Evolutionary conservation across 2,797 vertebrate species (phyloP).

Genomic region (Gastrophryne carolinensis): DNA sequence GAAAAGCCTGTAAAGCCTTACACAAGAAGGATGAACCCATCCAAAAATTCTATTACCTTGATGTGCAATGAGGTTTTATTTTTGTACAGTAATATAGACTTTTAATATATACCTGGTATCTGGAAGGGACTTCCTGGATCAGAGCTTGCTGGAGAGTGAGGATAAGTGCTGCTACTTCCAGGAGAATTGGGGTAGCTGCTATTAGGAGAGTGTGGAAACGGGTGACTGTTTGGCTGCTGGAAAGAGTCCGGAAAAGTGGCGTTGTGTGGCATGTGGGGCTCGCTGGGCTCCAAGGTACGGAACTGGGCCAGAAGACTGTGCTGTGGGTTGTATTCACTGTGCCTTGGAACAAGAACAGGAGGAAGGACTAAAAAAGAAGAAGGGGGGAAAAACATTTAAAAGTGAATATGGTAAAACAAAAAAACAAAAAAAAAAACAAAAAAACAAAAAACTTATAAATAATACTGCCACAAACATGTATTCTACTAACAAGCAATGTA

Average conservation of each 20-base stretch:
- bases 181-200: conserved; percentile 95
- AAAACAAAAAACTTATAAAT: neutral
- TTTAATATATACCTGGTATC: conserved; percentile 84
- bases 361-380: conserved; percentile 80
- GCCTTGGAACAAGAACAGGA: conserved; percentile 94
- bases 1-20: no score
- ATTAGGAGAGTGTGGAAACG: conserved; percentile 86
- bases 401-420: neutral
- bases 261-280: conserved; percentile 96
- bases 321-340: conserved; percentile 98
- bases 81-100: neutral
- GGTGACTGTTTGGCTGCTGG: conserved; percentile 81
- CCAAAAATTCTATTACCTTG: no score
- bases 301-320: conserved; percentile 96
- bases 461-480: no score
- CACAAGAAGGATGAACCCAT: no score
- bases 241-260: conserved; percentile 94
- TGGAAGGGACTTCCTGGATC: conserved; percentile 97
- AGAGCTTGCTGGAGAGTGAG: conserved; percentile 93
- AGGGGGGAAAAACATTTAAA: neutral
- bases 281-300: conserved; percentile 89
- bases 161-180: conserved; percentile 90
- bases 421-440: neutral
- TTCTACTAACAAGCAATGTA: no score
- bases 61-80: no score